phyloP scores from a whole-genome alignment of 2,888 invertebrate species.

The Sarcophaga subvicina region DNA sequence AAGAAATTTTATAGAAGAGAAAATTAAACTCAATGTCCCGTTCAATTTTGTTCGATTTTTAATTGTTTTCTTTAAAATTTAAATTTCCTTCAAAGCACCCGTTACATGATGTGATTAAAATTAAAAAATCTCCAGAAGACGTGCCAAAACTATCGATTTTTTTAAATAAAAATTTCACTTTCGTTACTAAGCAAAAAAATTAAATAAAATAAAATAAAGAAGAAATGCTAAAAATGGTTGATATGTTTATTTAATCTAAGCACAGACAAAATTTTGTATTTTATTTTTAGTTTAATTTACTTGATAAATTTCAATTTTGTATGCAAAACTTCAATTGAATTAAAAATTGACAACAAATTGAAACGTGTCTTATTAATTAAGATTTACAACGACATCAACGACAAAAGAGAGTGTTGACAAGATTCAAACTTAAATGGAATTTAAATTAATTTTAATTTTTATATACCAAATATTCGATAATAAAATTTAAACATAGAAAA shows the following conservation, averaged over 20 bases:
- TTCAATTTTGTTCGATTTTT: too few species aligned
- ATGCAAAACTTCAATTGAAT: constrained; percentile 52
- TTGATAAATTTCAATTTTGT: constrained; percentile 26
- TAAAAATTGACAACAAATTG: constrained; percentile 26
- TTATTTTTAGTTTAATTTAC: background rate
- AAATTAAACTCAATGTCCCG: too few species aligned
- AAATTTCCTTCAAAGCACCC: background rate
- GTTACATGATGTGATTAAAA: constrained; percentile 21
- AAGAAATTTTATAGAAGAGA: too few species aligned
- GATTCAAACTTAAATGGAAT: constrained; percentile 16
- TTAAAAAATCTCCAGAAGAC: constrained; percentile 6
- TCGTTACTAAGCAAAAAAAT: background rate
- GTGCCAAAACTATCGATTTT: constrained; percentile 41
- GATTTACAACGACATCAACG: constrained; percentile 10
- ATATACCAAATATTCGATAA: too few species aligned
- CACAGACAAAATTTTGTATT: constrained; percentile 7
- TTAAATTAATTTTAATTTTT: background rate
- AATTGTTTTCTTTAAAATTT: too few species aligned
- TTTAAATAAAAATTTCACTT: constrained; percentile 26
- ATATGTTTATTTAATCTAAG: constrained; percentile 5
- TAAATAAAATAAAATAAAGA: background rate
- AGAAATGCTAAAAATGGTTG: background rate
- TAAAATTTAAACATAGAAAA: too few species aligned
- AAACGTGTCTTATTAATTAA: background rate
- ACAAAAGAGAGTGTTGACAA: background rate